Conservation (phyloP, 2,797 vertebrate genomes). For the Fundulus diaphanus region DNA sequence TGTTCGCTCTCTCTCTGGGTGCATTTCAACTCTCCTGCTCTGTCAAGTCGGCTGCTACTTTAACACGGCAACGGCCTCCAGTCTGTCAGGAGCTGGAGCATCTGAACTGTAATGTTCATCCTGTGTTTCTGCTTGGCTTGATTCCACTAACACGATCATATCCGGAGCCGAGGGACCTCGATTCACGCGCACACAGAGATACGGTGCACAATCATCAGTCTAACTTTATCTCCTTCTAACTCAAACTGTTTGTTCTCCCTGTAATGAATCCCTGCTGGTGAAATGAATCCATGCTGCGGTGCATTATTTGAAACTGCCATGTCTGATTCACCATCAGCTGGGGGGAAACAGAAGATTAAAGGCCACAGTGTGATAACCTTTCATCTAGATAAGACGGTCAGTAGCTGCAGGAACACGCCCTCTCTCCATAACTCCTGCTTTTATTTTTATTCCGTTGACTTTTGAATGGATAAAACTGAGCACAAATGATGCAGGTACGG, state of each 20-base stretch:
- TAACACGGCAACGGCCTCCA: conserved; percentile 21
- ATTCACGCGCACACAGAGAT: conserved; percentile 10
- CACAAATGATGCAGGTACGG: conserved; percentile 22
- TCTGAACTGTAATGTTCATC: conserved; percentile 21
- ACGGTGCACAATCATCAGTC: conserved; percentile 6
- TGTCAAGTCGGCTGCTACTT: too few relatives aligned
- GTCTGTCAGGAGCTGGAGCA: conserved; percentile 24
- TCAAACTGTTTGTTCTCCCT: conserved; percentile 11
- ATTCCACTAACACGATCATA: conserved; percentile 35
- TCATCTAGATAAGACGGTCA: conserved; percentile 38
- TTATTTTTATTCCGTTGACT: conserved; percentile 33
- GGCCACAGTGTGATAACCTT: conserved; percentile 32
- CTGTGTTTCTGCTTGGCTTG: conserved; percentile 40
- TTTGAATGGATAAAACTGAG: conserved; percentile 59
- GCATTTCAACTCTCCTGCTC: conserved; percentile 16
- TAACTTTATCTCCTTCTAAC: neutral
- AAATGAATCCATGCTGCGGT: conserved; percentile 25
- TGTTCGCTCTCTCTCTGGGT: conserved; percentile 8
- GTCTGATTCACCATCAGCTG: conserved; percentile 40
- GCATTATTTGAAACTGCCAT: conserved; percentile 19
- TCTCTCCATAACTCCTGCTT: conserved; percentile 1
- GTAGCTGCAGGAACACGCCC: conserved; percentile 17
- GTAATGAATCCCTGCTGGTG: conserved; percentile 16
- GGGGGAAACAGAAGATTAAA: conserved; percentile 47
- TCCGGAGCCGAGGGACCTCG: conserved; percentile 21